These are phyloP conservation scores for Halictus ligatus DNA, from an alignment of 2,888 invertebrate genomes.

Conservation along the genomic window DNA sequence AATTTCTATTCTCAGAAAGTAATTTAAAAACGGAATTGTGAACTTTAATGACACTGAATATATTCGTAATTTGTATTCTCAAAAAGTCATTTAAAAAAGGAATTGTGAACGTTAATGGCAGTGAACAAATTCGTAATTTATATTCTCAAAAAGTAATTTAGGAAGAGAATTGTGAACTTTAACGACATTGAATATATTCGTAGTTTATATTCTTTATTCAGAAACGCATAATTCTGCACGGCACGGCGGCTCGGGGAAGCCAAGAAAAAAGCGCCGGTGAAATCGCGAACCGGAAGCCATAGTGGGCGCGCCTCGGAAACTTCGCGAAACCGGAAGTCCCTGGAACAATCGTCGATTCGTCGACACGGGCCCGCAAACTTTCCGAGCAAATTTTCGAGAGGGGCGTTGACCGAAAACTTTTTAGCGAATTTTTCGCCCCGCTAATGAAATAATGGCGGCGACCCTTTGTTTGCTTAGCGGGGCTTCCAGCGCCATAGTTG, in stretches of 20 bases:
- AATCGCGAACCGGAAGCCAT: not conserved
- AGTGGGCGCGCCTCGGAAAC: not conserved
- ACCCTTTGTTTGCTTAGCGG: slow-evolving; percentile 31
- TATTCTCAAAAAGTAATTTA: not conserved
- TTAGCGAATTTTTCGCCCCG: slow-evolving; percentile 12
- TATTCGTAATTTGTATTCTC: too few relatives aligned
- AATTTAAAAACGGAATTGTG: too few relatives aligned
- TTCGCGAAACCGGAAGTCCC: not conserved
- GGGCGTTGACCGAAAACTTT: slow-evolving; percentile 29
- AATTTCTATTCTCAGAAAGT: too few relatives aligned
- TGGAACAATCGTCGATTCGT: not conserved
- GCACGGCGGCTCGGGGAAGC: not conserved
- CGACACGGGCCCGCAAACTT: not conserved
- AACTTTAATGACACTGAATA: too few relatives aligned
- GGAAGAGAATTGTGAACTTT: not conserved
- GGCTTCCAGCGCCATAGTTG: not conserved
- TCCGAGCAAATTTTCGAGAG: not conserved
- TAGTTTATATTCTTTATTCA: not conserved
- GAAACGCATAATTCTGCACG: not conserved
- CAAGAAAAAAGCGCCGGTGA: not conserved
- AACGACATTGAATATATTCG: not conserved
- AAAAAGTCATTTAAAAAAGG: too few relatives aligned
- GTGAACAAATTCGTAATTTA: too few relatives aligned
- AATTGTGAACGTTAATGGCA: too few relatives aligned
- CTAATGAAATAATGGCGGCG: slow-evolving; percentile 30